Evolutionary conservation across 2,888 invertebrate species (phyloP).

Genomic region (Laspeyria flexula): DNA sequence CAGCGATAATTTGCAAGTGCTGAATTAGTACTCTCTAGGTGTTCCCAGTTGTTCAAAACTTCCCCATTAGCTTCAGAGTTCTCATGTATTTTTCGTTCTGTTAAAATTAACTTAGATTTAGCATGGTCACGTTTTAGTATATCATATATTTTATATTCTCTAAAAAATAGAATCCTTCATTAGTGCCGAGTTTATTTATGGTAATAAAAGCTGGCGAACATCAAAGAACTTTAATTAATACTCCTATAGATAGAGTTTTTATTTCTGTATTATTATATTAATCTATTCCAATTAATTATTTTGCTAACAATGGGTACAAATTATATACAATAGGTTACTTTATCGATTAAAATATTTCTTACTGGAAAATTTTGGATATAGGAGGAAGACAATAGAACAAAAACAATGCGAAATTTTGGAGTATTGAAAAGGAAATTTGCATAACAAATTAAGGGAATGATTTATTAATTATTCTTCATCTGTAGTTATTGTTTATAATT

Average conservation of each 20-base stretch:
- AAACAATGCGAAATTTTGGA: background rate
- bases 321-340: background rate
- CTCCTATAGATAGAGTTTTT: too few relatives aligned
- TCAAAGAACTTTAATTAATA: background rate
- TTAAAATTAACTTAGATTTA: slow-evolving; percentile 17
- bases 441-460: background rate
- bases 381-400: background rate
- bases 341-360: background rate
- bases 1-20: slow-evolving; percentile 43
- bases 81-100: slow-evolving; percentile 14
- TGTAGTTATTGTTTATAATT: too few relatives aligned
- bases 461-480: background rate
- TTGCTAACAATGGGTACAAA: background rate
- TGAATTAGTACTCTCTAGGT: slow-evolving; percentile 26
- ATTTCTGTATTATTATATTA: too few relatives aligned
- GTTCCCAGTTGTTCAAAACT: slow-evolving; percentile 5
- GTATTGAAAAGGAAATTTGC: background rate
- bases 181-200: too few relatives aligned
- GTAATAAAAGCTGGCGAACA: background rate
- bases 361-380: background rate
- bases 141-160: too few relatives aligned
- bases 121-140: slow-evolving; percentile 17
- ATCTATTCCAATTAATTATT: background rate
- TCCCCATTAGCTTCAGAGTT: slow-evolving; percentile 15
- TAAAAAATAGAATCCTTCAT: too few relatives aligned